Evolutionary conservation across 2,888 invertebrate species (phyloP), one percentile per base, ranked within the genome.

Genomic region (Physocephala rufipes): DNA sequence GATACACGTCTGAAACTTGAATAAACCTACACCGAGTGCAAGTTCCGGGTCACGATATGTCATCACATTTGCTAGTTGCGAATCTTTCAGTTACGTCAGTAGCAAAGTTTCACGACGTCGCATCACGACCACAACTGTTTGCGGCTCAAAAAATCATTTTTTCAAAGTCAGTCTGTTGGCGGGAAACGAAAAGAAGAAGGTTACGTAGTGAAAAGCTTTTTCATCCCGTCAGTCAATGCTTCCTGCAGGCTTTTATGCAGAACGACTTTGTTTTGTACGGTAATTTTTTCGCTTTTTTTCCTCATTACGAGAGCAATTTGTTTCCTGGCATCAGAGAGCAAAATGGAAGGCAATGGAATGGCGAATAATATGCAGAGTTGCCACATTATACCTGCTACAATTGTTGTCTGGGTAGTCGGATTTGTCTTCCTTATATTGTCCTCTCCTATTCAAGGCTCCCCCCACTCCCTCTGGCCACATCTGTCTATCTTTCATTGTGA

Each of bases 81-180:
- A n/a, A n/a, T n/a, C n/a, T n/a, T n/a, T n/a, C n/a, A n/a, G n/a
- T n/a, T n/a, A n/a, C n/a, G n/a, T n/a, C n/a, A n/a, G n/a, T n/a
- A n/a, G n/a, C n/a, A n/a, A n/a, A n/a, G n/a, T n/a, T n/a, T n/a
- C n/a, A n/a, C n/a, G n/a, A n/a, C n/a, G n/a, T n/a, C n/a, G n/a
- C n/a, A 28, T 66, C 16, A 68, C 72, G n/a, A n/a, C 77, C 77
- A 67, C 76, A 77, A 77, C 74, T 75, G 73, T 66, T 73, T 73
- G 73, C 43, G 75, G 72, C 67, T 71, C 71, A 72, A 70, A 76
- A 73, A 74, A n/a, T 74, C 73, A 73, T 76, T 76, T 73, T 72
- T 71, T 71, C 70, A 71, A 72, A 70, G 68, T 71, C 61, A 61
- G 49, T 30, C 49, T 61, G 59, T 53, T 55, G 55, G 55, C 15